These are phyloP conservation scores for Micrastur ruficollis DNA, from an alignment of 2,797 vertebrate species.

Conservation along the genomic window DNA sequence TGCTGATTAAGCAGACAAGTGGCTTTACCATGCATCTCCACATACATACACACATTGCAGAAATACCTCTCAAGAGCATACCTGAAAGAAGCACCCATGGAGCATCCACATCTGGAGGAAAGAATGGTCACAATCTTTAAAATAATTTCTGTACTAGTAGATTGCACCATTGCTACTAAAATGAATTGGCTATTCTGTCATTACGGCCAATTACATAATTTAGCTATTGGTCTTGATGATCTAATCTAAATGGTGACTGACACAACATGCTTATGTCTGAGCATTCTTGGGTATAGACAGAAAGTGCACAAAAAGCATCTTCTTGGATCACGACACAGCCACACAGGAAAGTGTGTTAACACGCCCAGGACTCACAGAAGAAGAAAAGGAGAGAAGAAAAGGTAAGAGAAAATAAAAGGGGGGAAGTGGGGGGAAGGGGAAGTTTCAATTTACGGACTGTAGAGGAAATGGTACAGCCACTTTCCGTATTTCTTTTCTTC, in stretches of 20 bases:
- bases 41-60: background rate
- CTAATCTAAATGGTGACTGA: background rate
- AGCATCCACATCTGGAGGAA: background rate
- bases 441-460: background rate
- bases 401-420: background rate
- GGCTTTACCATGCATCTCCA: background rate
- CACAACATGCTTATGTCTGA: background rate
- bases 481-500: background rate
- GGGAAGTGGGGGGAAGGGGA: accelerated
- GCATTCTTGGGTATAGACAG: background rate
- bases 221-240: background rate
- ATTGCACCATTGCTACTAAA: background rate
- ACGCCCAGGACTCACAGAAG: background rate
- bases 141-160: background rate
- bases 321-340: background rate
- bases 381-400: background rate
- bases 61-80: background rate
- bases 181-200: background rate
- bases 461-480: background rate
- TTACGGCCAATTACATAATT: background rate
- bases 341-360: background rate
- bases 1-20: background rate
- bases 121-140: background rate
- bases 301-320: background rate
- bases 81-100: background rate